Evolutionary conservation across 2,113 vertebrate genomes (phyloP), one percentile per base, ranked within the genome.

Genomic region (Nothobranchius kuhntae): DNA sequence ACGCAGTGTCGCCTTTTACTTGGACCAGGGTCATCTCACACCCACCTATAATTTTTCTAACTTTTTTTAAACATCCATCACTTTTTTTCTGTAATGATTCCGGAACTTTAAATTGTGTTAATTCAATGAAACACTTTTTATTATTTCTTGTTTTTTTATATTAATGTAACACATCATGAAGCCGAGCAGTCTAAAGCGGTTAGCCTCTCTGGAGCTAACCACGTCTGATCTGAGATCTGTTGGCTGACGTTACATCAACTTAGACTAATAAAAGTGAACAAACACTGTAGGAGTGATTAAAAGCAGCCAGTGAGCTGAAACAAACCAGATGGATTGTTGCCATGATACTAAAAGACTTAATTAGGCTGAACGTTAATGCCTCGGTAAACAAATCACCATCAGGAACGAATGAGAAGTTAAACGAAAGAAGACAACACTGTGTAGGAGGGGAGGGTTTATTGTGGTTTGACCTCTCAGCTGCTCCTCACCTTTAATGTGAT

Each of bases 1-100:
- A 3, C 35, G 51, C n/a, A 65, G 35, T 9, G 0, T 11, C 12
- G n/a, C 14, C 6, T 70, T 61, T 78, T 38, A 72, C 73, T 45
- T 53, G 9, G 21, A 15, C 36, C 50, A 15, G 53, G 14, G 15
- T 3, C 53, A 14, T 30, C 30, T 30, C 30, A 30, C 30, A 35
- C 30, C 15, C 15, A 9, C 8, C 15, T 14, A 55, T 56, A n/a
- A 1, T n/a, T 40, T 40, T 40, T 36, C 0, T 38, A 10, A 12
- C 36, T 11, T 30, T 30, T 30, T n/a, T 7, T 15, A 48, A 21
- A 7, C 48, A 21, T 51, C n/a, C 17, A 21, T 51, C n/a, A n/a
- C 15, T 14, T 21, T 45, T 44, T 9, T 45, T 45, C 30, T 30
- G 30, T 12, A 45, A 45, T 45, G 12, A 45, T 13, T 11, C 44